Conservation (phyloP, 2,797 vertebrate genomes). For the Aythya fuligula region DNA sequence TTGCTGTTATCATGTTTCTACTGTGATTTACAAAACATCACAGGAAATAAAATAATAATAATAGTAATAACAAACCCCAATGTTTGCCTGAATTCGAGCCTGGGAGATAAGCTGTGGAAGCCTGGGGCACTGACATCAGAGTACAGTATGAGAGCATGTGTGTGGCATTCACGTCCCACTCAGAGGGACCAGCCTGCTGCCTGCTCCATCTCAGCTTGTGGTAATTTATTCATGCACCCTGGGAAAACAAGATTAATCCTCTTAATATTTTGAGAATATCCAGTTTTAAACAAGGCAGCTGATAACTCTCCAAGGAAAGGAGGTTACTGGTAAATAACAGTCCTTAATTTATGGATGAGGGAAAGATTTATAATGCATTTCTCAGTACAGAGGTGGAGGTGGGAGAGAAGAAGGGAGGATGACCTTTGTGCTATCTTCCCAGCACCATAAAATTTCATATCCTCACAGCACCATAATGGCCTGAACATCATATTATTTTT, state of each 20-base stretch:
- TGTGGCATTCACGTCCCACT: not conserved
- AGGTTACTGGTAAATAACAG: not conserved
- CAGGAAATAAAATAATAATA: not conserved
- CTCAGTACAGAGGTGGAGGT: not conserved
- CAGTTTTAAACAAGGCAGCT: not conserved
- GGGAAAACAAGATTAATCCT: not conserved
- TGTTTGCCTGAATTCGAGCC: not conserved
- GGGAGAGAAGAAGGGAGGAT: not conserved
- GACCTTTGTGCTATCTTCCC: not conserved
- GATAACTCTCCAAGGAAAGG: not conserved
- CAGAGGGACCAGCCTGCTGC: not conserved
- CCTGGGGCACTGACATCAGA: not conserved
- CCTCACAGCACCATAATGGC: not conserved
- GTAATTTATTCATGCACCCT: conserved; percentile 12
- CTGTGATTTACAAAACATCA: not conserved
- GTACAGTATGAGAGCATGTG: not conserved
- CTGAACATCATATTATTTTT: not conserved
- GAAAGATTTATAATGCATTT: not conserved
- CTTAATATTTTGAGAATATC: not conserved
- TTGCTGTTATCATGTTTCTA: not conserved
- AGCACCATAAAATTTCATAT: not conserved
- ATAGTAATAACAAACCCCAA: not conserved
- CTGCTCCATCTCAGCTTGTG: not conserved
- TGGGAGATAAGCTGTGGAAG: not conserved
- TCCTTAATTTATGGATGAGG: not conserved